Evolutionary conservation across 2,797 vertebrate species (phyloP).

Genomic region (Poecile montanus): DNA sequence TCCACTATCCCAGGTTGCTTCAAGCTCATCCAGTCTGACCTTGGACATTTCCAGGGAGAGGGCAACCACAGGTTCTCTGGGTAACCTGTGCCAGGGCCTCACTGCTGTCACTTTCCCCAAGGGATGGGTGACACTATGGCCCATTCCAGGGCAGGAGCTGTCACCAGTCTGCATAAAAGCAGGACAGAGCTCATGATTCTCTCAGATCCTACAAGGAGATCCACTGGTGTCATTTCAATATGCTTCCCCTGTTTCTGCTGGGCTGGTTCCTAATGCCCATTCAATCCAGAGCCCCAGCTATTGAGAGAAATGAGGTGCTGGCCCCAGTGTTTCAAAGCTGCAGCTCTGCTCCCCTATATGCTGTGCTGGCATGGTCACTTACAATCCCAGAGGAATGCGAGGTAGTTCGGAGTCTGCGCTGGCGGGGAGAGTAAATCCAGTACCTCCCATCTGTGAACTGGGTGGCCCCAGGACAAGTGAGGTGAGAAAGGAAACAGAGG

Average conservation of each 20-base stretch:
- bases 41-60: background rate
- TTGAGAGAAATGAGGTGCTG: background rate
- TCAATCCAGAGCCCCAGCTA: background rate
- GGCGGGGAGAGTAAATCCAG: conserved; percentile 90
- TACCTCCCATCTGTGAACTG: conserved; percentile 92
- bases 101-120: background rate
- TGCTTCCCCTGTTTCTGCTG: background rate
- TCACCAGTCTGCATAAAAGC: background rate
- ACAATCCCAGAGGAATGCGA: conserved; percentile 78
- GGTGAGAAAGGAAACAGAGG: conserved; percentile 68
- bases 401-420: conserved; percentile 77
- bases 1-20: background rate
- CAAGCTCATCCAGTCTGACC: background rate
- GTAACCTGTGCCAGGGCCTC: background rate
- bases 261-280: background rate
- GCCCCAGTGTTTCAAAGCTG: conserved; percentile 62
- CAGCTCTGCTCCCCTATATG: conserved; percentile 29
- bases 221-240: background rate
- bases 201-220: background rate
- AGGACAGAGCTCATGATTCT: background rate
- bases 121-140: background rate
- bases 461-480: conserved; percentile 54
- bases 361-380: conserved; percentile 73
- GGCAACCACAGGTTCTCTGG: background rate
- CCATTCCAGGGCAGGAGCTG: background rate